Percentiles rank a stretch among this genome's conserved stretches.
These are phyloP conservation scores for Callimorpha dominula DNA, from an alignment of 2,888 invertebrate species.

Conservation along the genomic window DNA sequence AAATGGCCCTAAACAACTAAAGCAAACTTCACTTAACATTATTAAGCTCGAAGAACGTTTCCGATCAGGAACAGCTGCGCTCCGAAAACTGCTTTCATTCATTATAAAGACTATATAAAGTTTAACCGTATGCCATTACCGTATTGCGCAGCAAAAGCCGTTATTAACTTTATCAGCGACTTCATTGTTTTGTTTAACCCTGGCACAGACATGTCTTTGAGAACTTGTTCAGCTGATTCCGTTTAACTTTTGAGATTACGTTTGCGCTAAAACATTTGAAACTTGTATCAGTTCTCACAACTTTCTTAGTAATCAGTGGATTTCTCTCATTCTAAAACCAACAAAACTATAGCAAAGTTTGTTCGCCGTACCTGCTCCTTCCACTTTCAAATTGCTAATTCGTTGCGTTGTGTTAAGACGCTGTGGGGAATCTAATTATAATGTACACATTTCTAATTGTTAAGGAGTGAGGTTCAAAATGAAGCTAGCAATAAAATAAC, in stretches of 20 bases:
- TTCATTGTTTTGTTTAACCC: conserved; percentile 39
- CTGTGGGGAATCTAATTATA: conserved; percentile 30
- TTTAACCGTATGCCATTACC: background rate
- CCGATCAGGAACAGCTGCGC: background rate
- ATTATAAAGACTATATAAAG: background rate
- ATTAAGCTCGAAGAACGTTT: background rate
- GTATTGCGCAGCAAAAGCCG: conserved; percentile 18
- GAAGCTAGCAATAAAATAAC: background rate
- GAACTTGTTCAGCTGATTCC: conserved; percentile 39
- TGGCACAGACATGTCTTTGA: conserved; percentile 38
- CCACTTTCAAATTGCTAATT: conserved; percentile 27
- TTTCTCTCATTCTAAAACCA: conserved; percentile 22
- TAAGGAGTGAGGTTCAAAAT: background rate
- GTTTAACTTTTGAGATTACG: conserved; percentile 31
- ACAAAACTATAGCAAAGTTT: conserved; percentile 30
- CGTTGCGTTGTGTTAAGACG: conserved; percentile 9
- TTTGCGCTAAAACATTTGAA: conserved; percentile 39
- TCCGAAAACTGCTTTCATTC: background rate
- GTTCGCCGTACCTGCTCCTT: conserved; percentile 1
- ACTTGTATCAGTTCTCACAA: conserved; percentile 35
- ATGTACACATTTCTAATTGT: conserved; percentile 12
- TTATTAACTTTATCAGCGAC: conserved; percentile 31
- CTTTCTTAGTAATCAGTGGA: conserved; percentile 25
- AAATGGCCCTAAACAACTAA: background rate
- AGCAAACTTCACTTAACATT: background rate